Conservation (phyloP, 1,140 invertebrate species). For the Drosophila chauvacae region DNA sequence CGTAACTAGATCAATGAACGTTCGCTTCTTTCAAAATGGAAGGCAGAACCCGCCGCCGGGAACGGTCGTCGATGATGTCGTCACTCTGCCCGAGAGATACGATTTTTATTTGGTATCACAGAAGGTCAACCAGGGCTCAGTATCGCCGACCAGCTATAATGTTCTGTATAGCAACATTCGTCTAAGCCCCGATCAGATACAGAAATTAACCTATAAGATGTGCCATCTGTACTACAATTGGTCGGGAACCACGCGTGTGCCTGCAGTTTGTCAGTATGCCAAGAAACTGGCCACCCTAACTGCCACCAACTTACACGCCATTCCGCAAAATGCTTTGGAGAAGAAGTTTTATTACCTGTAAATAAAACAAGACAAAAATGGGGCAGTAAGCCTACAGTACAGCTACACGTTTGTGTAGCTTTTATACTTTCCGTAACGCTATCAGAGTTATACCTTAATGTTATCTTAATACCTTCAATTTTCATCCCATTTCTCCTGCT, state of each 20-base stretch:
- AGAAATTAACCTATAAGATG: constrained; percentile 92
- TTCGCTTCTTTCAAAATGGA: constrained; percentile 86
- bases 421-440: not conserved
- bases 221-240: constrained; percentile 95
- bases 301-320: constrained; percentile 87
- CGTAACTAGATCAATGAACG: constrained; percentile 90
- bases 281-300: constrained; percentile 93
- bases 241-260: constrained; percentile 92
- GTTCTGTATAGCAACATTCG: constrained; percentile 89
- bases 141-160: constrained; percentile 92
- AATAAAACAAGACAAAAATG: not conserved
- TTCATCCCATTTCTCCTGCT: too few species aligned
- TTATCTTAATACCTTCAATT: not conserved
- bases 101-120: constrained; percentile 94
- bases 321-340: constrained; percentile 85
- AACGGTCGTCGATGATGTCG: constrained; percentile 93
- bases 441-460: not conserved
- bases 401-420: not conserved
- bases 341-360: constrained; percentile 86
- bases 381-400: not conserved
- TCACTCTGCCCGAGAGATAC: constrained; percentile 93
- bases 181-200: constrained; percentile 89
- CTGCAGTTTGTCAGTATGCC: constrained; percentile 94
- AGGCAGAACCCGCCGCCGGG: constrained; percentile 89
- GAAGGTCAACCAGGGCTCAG: constrained; percentile 91